Evolutionary conservation across 2,888 invertebrate genomes (phyloP).

Genomic region (Oxyscelio sp.): DNA sequence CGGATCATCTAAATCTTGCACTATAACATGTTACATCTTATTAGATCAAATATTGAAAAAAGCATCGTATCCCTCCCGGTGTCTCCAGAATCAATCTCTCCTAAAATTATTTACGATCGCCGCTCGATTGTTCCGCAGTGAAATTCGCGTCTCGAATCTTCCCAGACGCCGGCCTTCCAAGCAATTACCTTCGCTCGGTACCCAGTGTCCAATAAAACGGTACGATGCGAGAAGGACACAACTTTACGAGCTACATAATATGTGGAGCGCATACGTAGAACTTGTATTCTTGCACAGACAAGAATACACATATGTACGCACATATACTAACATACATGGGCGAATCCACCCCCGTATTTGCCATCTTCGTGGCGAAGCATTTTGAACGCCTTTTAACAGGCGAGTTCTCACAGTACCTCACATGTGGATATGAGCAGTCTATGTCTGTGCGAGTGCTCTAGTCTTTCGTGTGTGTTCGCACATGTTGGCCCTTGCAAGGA

Average conservation of each 20-base stretch:
- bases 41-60: too few species aligned
- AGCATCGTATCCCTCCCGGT: too few species aligned
- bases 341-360: conserved; percentile 77
- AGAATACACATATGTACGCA: conserved; percentile 60
- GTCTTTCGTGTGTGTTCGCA: conserved; percentile 32
- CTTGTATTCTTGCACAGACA: conserved; percentile 44
- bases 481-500: conserved; percentile 43
- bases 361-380: conserved; percentile 81
- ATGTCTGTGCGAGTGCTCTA: background rate
- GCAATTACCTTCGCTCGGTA: conserved; percentile 83
- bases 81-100: too few species aligned
- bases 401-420: conserved; percentile 71
- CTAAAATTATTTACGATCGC: too few species aligned
- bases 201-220: conserved; percentile 82
- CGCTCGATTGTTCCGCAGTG: too few species aligned
- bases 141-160: conserved; percentile 68
- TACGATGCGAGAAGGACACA: conserved; percentile 66
- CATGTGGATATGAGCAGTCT: conserved; percentile 12
- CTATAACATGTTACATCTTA: too few species aligned
- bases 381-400: conserved; percentile 86
- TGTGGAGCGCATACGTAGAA: conserved; percentile 47
- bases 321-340: background rate
- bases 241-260: conserved; percentile 66
- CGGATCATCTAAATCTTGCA: too few species aligned
- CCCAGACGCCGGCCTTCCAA: conserved; percentile 78